phyloP scores from a whole-genome alignment of 2,113 vertebrate genomes.

The Taurulus bubalis region DNA sequence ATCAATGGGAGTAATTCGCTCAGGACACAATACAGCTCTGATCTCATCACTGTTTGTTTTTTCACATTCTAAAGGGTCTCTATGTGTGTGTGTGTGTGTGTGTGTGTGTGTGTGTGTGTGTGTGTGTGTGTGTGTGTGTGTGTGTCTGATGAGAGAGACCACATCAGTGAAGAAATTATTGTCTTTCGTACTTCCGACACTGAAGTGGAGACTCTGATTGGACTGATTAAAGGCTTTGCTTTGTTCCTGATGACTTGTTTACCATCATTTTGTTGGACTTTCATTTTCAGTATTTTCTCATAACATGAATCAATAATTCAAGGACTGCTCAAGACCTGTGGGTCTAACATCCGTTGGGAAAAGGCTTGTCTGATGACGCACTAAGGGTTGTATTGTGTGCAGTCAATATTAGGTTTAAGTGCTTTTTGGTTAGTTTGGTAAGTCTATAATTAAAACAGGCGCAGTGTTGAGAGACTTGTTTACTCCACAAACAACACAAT shows the following conservation, averaged over 20 bases:
- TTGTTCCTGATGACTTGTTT: slow-evolving; percentile 43
- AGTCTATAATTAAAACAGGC: not conserved
- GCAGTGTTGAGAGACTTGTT: not conserved
- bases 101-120: slow-evolving; percentile 3
- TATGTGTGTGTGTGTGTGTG: not conserved
- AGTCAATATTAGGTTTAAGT: not conserved
- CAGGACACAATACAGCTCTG: not conserved
- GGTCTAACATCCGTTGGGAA: fast-evolving
- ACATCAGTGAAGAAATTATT: slow-evolving; percentile 69
- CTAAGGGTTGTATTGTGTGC: not conserved
- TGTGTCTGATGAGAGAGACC: slow-evolving; percentile 25
- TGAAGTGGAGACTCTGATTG: slow-evolving; percentile 33
- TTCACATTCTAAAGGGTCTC: not conserved
- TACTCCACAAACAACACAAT: not conserved
- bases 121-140: slow-evolving; percentile 2
- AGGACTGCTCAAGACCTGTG: not conserved
- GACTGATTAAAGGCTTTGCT: slow-evolving; percentile 60
- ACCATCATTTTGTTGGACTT: slow-evolving; percentile 43
- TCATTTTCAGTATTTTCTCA: slow-evolving; percentile 24
- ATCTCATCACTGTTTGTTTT: not conserved
- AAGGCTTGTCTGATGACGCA: not conserved
- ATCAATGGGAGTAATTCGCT: not conserved
- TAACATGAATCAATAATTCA: slow-evolving; percentile 8
- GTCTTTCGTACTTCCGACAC: slow-evolving; percentile 44
- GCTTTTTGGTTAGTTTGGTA: not conserved